Evolutionary conservation across 2,888 invertebrate species (phyloP).

Genomic region (Perizoma affinitatum): DNA sequence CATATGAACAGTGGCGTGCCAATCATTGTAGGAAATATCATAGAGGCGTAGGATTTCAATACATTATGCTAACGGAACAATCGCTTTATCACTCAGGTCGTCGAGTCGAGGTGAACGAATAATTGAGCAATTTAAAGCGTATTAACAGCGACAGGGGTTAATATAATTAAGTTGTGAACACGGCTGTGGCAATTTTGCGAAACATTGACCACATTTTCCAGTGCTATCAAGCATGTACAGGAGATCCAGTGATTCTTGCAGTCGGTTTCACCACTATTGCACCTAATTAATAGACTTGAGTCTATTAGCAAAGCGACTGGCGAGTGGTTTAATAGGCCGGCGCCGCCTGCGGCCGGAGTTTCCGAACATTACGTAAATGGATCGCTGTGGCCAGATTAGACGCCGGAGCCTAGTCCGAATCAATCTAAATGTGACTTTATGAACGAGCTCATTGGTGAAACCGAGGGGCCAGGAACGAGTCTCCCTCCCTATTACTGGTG

Average conservation of each 20-base stretch:
- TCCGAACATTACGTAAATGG: conserved; percentile 67
- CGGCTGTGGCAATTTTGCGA: conserved; percentile 23
- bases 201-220: conserved; percentile 29
- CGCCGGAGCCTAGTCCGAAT: conserved; percentile 35
- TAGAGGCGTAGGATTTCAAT: too few species aligned
- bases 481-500: conserved; percentile 34
- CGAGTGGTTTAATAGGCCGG: conserved; percentile 54
- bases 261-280: conserved; percentile 49
- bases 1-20: too few species aligned
- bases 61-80: not conserved
- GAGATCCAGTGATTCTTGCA: conserved; percentile 45
- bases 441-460: conserved; percentile 27
- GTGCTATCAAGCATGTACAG: conserved; percentile 33
- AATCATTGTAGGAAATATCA: too few species aligned
- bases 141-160: conserved; percentile 22
- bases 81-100: conserved; percentile 11
- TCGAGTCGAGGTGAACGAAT: conserved; percentile 15
- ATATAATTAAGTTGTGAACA: conserved; percentile 27
- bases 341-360: conserved; percentile 56
- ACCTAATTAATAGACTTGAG: conserved; percentile 59
- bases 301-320: conserved; percentile 52
- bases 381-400: conserved; percentile 53
- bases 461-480: conserved; percentile 23
- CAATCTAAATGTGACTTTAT: conserved; percentile 42
- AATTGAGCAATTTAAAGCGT: conserved; percentile 19